phyloP scores from a whole-genome alignment of 2,113 vertebrate genomes.

The Prochilodus magdalenae region DNA sequence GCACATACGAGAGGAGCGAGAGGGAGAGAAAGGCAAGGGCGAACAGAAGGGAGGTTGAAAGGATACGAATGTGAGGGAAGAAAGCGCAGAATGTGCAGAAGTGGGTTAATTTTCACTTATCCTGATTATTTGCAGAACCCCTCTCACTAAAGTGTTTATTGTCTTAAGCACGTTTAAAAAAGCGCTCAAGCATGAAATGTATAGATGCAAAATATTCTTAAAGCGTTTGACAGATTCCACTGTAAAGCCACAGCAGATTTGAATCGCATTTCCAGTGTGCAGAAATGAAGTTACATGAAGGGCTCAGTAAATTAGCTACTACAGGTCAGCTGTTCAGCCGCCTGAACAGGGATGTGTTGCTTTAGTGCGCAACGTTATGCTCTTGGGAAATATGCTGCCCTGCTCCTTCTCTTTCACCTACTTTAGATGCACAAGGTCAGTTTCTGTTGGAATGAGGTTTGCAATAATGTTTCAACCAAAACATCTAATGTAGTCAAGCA shows the following conservation, averaged over 20 bases:
- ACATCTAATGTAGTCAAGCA: conserved; percentile 65
- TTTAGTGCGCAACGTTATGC: too few species aligned
- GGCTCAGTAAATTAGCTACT: background rate
- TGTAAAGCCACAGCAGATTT: background rate
- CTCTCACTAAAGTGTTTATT: background rate
- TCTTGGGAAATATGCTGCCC: background rate
- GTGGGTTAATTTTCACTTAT: conserved; percentile 39
- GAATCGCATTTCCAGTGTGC: background rate
- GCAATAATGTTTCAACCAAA: conserved; percentile 61
- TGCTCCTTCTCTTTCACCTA: background rate
- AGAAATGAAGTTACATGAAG: conserved; percentile 3
- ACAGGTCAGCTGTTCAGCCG: too few species aligned
- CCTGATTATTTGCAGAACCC: conserved; percentile 14
- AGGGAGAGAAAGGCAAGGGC: conserved; percentile 24
- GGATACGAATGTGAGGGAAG: background rate
- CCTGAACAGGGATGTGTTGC: too few species aligned
- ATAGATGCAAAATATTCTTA: background rate
- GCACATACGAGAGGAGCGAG: conserved; percentile 11
- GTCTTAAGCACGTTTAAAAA: conserved; percentile 37
- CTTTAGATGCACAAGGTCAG: background rate
- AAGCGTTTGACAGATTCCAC: background rate
- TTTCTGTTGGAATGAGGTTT: conserved; percentile 54
- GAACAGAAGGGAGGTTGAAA: conserved; percentile 27
- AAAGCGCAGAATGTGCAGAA: background rate
- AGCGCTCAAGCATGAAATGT: background rate